phyloP scores from a whole-genome alignment of 2,888 invertebrate species.

The Leptogaster cylindrica region DNA sequence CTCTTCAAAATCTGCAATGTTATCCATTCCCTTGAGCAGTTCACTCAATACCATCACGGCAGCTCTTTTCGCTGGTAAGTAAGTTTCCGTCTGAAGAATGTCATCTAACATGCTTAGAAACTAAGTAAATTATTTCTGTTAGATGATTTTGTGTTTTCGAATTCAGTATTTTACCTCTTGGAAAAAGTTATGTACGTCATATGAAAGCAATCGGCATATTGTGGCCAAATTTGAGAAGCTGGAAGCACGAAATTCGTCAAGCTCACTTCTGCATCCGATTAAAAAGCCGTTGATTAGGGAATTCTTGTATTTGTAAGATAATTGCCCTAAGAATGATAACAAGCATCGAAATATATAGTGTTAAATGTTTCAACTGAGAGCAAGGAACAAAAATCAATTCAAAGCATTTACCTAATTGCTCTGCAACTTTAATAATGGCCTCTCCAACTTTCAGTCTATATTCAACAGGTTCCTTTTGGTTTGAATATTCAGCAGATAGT shows the following conservation, averaged over 20 bases:
- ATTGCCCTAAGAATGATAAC: conserved; percentile 51
- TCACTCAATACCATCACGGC: conserved; percentile 58
- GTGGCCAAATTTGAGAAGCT: conserved; percentile 59
- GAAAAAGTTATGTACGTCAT: conserved; percentile 59
- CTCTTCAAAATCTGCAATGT: conserved; percentile 57
- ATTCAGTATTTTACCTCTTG: conserved; percentile 54
- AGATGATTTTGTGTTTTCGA: neutral
- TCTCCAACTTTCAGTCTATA: conserved; percentile 59
- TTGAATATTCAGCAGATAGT: conserved; percentile 57
- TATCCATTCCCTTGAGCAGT: conserved; percentile 58
- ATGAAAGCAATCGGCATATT: conserved; percentile 56
- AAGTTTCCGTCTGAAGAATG: conserved; percentile 55
- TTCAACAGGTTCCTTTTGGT: conserved; percentile 54
- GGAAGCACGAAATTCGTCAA: conserved; percentile 59
- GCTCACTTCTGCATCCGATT: conserved; percentile 53
- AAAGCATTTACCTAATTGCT: conserved; percentile 53
- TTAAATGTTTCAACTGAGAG: neutral
- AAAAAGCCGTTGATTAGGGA: conserved; percentile 58
- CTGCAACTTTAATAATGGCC: conserved; percentile 57
- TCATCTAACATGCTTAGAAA: conserved; percentile 53
- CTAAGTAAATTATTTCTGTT: conserved; percentile 30
- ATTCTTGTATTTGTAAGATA: conserved; percentile 58
- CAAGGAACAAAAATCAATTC: neutral
- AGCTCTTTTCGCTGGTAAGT: conserved; percentile 59
- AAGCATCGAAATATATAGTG: neutral